Percentiles rank a stretch among this genome's conserved stretches.
These are phyloP conservation scores for Bedellia somnulentella DNA, from an alignment of 2,888 invertebrate genomes.

Conservation along the genomic window DNA sequence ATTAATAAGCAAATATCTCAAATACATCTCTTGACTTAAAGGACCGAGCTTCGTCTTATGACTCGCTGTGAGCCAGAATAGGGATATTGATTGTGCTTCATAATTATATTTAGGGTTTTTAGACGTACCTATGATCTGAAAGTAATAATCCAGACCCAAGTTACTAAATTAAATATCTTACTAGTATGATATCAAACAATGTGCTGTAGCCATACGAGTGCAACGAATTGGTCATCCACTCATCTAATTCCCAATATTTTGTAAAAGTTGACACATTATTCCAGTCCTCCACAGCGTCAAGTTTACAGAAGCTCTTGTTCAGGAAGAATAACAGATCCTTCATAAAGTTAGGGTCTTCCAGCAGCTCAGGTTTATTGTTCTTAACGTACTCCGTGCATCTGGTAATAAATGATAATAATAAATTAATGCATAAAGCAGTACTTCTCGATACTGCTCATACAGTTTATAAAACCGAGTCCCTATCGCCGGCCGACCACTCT, in stretches of 20 bases:
- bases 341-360: slow-evolving; percentile 4
- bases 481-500: too few relatives aligned
- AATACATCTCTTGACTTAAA: too few relatives aligned
- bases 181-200: slow-evolving; percentile 9
- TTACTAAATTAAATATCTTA: slow-evolving; percentile 3
- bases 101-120: too few relatives aligned
- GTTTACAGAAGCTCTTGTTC: not conserved
- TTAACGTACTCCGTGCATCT: slow-evolving; percentile 5
- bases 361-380: slow-evolving; percentile 1
- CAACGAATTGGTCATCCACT: slow-evolving; percentile 6
- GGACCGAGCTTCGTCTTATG: too few relatives aligned
- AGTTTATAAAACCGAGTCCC: too few relatives aligned
- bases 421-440: too few relatives aligned
- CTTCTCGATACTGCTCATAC: too few relatives aligned
- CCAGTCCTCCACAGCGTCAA: slow-evolving; percentile 5
- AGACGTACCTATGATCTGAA: too few relatives aligned
- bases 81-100: too few relatives aligned
- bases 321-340: slow-evolving; percentile 1
- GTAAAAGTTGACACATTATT: slow-evolving; percentile 4
- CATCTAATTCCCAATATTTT: slow-evolving; percentile 4
- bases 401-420: slow-evolving; percentile 2
- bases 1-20: too few relatives aligned
- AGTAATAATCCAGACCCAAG: too few relatives aligned
- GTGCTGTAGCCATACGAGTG: slow-evolving; percentile 8
- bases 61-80: too few relatives aligned